A percentile compares a stretch with the other conserved stretches of the same genome.
These are phyloP conservation scores for Muscicapa adusta DNA, from an alignment of 2,113 vertebrate species.

Conservation along the genomic window DNA sequence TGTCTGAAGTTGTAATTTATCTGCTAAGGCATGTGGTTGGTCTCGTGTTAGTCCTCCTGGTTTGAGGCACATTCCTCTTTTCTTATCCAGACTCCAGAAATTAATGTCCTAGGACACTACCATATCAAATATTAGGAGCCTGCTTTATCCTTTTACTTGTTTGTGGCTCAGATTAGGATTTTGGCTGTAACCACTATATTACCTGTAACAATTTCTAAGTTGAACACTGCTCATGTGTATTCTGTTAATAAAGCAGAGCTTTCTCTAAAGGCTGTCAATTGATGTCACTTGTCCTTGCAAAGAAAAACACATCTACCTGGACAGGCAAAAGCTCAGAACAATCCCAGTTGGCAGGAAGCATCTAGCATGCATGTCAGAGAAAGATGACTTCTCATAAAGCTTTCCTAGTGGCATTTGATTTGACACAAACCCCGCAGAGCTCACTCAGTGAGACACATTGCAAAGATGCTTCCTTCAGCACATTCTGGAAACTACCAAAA, in stretches of 20 bases:
- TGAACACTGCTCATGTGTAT: not conserved
- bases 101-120: not conserved
- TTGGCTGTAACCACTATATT: not conserved
- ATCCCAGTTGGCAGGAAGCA: not conserved
- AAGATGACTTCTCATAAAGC: not conserved
- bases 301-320: not conserved
- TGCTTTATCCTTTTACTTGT: not conserved
- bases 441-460: not conserved
- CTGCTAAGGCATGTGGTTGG: not conserved
- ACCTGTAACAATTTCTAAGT: not conserved
- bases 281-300: not conserved
- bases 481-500: not conserved
- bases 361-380: not conserved
- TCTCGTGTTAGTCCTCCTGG: not conserved
- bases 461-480: not conserved
- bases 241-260: not conserved
- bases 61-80: not conserved
- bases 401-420: not conserved
- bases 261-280: not conserved
- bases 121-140: not conserved
- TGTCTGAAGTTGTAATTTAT: not conserved
- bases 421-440: not conserved
- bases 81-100: not conserved
- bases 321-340: not conserved
- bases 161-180: not conserved